Conservation (phyloP, 2,797 vertebrate genomes). For the Enteromius paludinosus region DNA sequence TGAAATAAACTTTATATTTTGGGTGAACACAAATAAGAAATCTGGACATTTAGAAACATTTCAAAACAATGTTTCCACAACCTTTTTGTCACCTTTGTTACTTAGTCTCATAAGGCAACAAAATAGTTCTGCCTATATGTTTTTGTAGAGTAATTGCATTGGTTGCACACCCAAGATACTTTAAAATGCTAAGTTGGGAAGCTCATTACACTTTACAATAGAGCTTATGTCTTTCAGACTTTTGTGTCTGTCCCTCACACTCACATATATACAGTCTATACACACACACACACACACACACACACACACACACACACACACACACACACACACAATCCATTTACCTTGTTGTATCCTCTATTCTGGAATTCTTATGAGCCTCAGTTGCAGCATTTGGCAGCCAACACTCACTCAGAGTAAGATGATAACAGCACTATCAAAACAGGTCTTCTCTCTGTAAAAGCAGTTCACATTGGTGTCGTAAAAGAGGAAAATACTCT, state of each 20-base stretch:
- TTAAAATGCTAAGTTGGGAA: not conserved
- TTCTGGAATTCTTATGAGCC: slow-evolving; percentile 35
- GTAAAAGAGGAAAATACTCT: slow-evolving; percentile 44
- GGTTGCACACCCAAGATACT: not conserved
- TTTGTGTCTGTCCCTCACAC: not conserved
- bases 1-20: not conserved
- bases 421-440: slow-evolving; percentile 49
- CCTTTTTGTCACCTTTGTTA: not conserved
- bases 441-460: slow-evolving; percentile 44
- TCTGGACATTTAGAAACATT: not conserved
- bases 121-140: not conserved
- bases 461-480: slow-evolving; percentile 47
- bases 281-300: slow-evolving; percentile 53
- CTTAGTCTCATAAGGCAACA: not conserved
- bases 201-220: not conserved
- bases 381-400: slow-evolving; percentile 14
- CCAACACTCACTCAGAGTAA: slow-evolving; percentile 50
- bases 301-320: slow-evolving; percentile 53
- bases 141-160: not conserved
- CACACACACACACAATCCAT: slow-evolving; percentile 3
- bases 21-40: not conserved
- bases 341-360: slow-evolving; percentile 41
- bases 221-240: not conserved
- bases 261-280: slow-evolving; percentile 4
- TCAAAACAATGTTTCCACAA: not conserved